Conservation (phyloP, 2,888 invertebrate genomes). For the Alitta virens region DNA sequence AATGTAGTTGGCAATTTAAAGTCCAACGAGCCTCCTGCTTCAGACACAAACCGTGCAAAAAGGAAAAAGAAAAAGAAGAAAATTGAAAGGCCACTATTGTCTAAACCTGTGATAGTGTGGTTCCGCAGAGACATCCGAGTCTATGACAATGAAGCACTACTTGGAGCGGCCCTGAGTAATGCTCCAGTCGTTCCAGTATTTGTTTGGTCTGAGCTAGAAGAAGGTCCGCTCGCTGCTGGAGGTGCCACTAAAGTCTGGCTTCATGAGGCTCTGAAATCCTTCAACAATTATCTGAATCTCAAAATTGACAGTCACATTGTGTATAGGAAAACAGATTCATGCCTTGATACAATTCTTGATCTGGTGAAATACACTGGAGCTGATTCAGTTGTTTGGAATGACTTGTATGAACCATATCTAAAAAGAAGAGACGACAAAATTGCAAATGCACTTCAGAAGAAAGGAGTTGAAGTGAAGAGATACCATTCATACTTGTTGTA, state of each 20-base stretch:
- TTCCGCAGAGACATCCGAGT: slow-evolving; percentile 33
- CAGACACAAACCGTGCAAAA: neutral
- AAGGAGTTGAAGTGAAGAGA: slow-evolving; percentile 29
- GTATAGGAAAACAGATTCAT: slow-evolving; percentile 28
- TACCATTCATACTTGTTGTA: slow-evolving; percentile 34
- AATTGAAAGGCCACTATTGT: neutral
- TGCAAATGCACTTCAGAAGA: slow-evolving; percentile 21
- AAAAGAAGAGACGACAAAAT: slow-evolving; percentile 34
- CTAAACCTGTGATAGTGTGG: slow-evolving; percentile 32
- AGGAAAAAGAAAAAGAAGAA: slow-evolving; percentile 29
- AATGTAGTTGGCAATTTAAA: neutral
- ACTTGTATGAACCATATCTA: slow-evolving; percentile 34
- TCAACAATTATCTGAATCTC: slow-evolving; percentile 25
- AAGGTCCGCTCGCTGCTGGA: slow-evolving; percentile 34
- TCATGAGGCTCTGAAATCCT: slow-evolving; percentile 30
- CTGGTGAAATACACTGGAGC: slow-evolving; percentile 30
- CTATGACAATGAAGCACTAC: slow-evolving; percentile 36
- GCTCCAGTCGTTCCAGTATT: slow-evolving; percentile 32
- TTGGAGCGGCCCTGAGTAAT: slow-evolving; percentile 25
- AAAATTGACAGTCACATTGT: slow-evolving; percentile 30
- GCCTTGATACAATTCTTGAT: slow-evolving; percentile 20
- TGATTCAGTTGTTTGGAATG: slow-evolving; percentile 30
- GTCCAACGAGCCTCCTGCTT: neutral
- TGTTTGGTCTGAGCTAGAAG: slow-evolving; percentile 33
- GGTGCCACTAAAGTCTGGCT: slow-evolving; percentile 38